Evolutionary conservation across 1,140 invertebrate species (phyloP).

Genomic region (Drosophila nebulosa): DNA sequence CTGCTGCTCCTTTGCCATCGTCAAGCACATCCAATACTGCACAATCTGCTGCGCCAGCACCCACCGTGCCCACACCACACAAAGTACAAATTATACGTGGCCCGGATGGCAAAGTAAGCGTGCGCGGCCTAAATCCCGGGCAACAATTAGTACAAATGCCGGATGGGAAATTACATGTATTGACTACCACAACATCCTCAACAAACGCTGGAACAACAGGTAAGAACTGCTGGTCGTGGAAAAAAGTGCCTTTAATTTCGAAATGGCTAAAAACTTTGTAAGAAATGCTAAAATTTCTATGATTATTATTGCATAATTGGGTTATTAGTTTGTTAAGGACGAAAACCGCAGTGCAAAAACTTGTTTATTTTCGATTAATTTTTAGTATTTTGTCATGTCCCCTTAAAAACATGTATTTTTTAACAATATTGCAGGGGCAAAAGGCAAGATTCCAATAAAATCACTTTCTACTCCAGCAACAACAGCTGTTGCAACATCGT

Average conservation of each 20-base stretch:
- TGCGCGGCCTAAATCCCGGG: constrained; percentile 94
- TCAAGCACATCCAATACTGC: constrained; percentile 19
- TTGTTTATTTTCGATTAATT: background rate
- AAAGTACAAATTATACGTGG: constrained; percentile 95
- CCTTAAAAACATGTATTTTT: background rate
- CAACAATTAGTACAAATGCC: constrained; percentile 96
- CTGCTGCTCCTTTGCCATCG: constrained; percentile 40
- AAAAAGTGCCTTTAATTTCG: no score
- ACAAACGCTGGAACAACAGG: constrained; percentile 64
- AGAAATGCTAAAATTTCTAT: background rate
- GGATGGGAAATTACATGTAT: constrained; percentile 95
- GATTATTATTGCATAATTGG: background rate
- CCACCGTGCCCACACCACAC: constrained; percentile 84
- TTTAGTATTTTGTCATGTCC: background rate
- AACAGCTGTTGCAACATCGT: constrained; percentile 13
- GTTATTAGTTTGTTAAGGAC: no score
- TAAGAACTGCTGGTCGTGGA: constrained; percentile 18
- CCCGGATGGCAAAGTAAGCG: constrained; percentile 94
- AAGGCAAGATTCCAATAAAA: constrained; percentile 64
- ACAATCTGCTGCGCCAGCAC: constrained; percentile 37
- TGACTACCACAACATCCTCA: constrained; percentile 83
- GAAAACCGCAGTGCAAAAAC: background rate
- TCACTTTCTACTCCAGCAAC: constrained; percentile 34
- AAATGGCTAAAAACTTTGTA: background rate
- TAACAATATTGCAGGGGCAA: constrained; percentile 22